phyloP scores from a whole-genome alignment of 2,113 vertebrate species.

The Mus spicilegus region DNA sequence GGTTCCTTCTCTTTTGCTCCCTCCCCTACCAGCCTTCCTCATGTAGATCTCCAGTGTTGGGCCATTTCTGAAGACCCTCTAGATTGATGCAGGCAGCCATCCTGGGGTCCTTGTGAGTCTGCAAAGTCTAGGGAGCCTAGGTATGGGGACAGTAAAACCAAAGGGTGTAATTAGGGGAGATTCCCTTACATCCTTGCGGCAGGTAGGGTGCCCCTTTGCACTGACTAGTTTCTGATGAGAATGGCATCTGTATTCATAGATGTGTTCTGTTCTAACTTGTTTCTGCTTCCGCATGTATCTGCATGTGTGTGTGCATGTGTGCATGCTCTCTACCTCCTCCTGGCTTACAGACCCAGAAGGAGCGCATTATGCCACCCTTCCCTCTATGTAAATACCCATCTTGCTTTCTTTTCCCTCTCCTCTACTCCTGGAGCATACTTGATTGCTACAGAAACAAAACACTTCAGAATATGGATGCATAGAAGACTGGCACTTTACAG shows the following conservation, averaged over 20 bases:
- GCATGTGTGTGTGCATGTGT: background rate
- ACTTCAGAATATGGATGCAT: background rate
- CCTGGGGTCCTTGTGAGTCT: background rate
- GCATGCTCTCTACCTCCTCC: background rate
- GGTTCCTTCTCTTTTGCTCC: background rate
- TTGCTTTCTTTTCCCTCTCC: background rate
- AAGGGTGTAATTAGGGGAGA: background rate
- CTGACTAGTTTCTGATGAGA: conserved; percentile 49
- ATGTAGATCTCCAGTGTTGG: background rate
- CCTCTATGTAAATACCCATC: background rate
- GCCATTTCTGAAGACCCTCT: background rate
- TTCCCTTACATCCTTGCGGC: background rate
- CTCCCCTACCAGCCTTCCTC: background rate
- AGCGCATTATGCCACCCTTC: background rate
- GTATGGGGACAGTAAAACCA: background rate
- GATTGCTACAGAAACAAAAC: background rate
- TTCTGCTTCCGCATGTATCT: background rate
- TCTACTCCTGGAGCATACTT: background rate
- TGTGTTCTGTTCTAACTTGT: conserved; percentile 54
- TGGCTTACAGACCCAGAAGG: conserved; percentile 24
- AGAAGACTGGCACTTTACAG: background rate
- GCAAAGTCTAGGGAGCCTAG: background rate
- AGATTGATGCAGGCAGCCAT: background rate
- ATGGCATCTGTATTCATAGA: conserved; percentile 45
- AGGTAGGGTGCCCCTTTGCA: background rate